Evolutionary conservation across 2,888 invertebrate genomes (phyloP).

Genomic region (Sympetrum striolatum): DNA sequence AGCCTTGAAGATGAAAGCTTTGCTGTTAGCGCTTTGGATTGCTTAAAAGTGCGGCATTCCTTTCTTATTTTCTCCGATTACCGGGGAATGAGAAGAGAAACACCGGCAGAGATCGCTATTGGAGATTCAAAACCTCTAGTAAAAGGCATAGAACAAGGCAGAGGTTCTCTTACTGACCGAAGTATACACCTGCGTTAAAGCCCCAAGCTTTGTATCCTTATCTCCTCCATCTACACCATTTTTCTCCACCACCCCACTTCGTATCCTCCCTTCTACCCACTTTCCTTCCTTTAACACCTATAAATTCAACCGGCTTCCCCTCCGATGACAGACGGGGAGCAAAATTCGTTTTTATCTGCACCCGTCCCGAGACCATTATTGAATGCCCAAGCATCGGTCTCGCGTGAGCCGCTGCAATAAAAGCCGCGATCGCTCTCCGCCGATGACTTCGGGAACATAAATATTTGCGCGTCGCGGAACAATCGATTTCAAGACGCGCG

Average conservation of each 20-base stretch:
- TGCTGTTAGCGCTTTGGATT: too few relatives aligned
- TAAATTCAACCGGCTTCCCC: background rate
- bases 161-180: too few relatives aligned
- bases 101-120: too few relatives aligned
- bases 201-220: background rate
- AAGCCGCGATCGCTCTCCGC: background rate
- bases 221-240: background rate
- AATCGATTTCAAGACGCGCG: too few relatives aligned
- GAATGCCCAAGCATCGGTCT: background rate
- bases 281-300: background rate
- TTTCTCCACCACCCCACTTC: background rate
- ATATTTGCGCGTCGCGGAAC: too few relatives aligned
- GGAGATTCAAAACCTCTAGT: too few relatives aligned
- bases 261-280: background rate
- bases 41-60: too few relatives aligned
- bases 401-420: background rate
- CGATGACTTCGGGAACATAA: too few relatives aligned
- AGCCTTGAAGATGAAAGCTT: too few relatives aligned
- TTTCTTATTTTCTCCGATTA: too few relatives aligned
- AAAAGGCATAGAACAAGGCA: too few relatives aligned
- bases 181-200: background rate
- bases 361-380: background rate
- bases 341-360: background rate
- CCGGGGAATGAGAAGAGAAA: too few relatives aligned
- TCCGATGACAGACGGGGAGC: background rate